Evolutionary conservation across 2,888 invertebrate genomes (phyloP), one percentile per base, ranked within the genome.

Genomic region (Steinernema hermaphroditum): DNA sequence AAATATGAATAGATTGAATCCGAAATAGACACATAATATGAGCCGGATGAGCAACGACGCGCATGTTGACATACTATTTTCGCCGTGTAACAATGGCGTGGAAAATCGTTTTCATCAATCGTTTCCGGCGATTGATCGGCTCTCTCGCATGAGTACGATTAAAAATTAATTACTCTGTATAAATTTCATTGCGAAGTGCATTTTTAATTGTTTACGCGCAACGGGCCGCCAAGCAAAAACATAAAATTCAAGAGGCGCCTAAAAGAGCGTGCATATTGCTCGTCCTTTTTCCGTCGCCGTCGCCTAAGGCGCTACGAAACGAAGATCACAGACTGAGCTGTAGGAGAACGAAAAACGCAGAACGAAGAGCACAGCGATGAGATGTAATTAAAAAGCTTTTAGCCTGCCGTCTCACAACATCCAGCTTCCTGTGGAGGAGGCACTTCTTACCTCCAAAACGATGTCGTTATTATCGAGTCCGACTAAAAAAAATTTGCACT

Each of bases 111-210:
- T n/a, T n/a, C n/a, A n/a, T n/a, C n/a, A n/a, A n/a, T n/a, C n/a
- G n/a, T 8, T 37, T 37, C 6, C 6, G 6, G 6, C 37, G 37
- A 37, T 37, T 4, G 54, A 46, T 16, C 46, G 16, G n/a, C n/a
- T 46, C 9, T 46, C 16, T 46, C 12, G 27, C 22, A 54, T 24
- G 54, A 54, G 6, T 16, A 22, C 54, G 22, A 54, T 24, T 54
- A 54, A 54, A 54, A 54, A 54, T 54, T 54, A 54, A 54, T 54
- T 54, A 27, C 54, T 54, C 27, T 24, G 19, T 24, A 24, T 24
- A 54, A 54, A 54, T 54, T 54, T 54, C 54, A 54, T 54, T 24
- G 27, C 54, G 27, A 24, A 54, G 54, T 54, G 54, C 54, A 54
- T 46, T 16, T 46, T 46, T 46, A 46, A 46, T 54, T 54, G 54